A percentile compares a stretch with the other conserved stretches of the same genome.
These are phyloP conservation scores for Dolichotis patagonum DNA, from an alignment of 2,113 vertebrate species.

Conservation along the genomic window DNA sequence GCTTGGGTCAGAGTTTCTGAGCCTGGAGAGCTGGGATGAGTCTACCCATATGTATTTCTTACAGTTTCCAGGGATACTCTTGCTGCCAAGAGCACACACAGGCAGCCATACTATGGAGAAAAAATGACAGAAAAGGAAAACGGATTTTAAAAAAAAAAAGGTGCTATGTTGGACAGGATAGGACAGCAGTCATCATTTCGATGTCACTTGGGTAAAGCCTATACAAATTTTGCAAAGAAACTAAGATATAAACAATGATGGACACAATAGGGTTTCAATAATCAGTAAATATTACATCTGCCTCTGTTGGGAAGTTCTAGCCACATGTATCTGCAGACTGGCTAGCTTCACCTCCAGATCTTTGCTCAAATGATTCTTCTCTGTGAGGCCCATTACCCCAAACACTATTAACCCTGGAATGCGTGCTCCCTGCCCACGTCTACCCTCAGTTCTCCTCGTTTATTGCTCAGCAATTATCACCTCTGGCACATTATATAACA, in stretches of 20 bases:
- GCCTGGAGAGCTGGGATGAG: neutral
- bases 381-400: neutral
- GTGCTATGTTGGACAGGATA: accelerated
- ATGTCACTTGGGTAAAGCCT: neutral
- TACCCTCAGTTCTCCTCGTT: neutral
- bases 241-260: neutral
- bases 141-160: neutral
- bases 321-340: neutral
- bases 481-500: neutral
- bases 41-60: neutral
- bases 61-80: neutral
- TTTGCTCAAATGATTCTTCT: neutral
- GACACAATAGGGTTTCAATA: neutral
- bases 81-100: neutral
- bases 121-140: neutral
- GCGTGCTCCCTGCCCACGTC: neutral
- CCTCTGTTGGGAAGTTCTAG: neutral
- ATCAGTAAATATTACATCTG: neutral
- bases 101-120: neutral
- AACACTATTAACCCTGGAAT: neutral
- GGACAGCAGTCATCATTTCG: neutral
- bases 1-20: neutral
- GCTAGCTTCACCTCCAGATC: neutral
- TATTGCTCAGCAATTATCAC: neutral
- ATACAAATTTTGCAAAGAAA: neutral